Evolutionary conservation across 2,888 invertebrate species (phyloP).

Genomic region (Yponomeuta evonymella): DNA sequence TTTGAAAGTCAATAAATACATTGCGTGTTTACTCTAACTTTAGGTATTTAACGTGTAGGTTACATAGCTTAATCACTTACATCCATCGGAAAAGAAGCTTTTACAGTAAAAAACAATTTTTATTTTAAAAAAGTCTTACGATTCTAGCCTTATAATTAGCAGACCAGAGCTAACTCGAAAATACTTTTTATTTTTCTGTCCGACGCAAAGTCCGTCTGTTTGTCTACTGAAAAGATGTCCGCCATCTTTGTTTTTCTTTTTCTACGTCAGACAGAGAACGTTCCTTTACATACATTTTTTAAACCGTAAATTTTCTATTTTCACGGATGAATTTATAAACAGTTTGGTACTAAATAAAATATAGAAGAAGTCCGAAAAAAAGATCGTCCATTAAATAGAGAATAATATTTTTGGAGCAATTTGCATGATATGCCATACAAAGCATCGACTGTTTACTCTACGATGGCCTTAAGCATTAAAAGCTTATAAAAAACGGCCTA

Average conservation of each 20-base stretch:
- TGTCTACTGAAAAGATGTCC: not conserved
- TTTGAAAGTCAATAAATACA: conserved; percentile 1
- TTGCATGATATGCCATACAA: conserved; percentile 23
- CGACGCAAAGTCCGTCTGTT: conserved; percentile 29
- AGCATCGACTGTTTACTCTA: not conserved
- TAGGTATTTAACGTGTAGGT: conserved; percentile 48
- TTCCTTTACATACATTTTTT: conserved; percentile 2
- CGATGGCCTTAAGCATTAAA: not conserved
- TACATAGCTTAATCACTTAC: conserved; percentile 31
- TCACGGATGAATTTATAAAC: conserved; percentile 5
- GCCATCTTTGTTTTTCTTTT: conserved; percentile 4
- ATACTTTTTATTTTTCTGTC: conserved; percentile 34
- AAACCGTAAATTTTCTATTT: not conserved
- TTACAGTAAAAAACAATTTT: conserved; percentile 64
- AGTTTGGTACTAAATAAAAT: conserved; percentile 6
- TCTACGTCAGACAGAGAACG: conserved; percentile 12
- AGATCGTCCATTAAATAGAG: not conserved
- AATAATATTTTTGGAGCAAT: conserved; percentile 22
- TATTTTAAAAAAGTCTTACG: conserved; percentile 60
- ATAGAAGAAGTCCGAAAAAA: not conserved
- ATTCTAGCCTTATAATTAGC: conserved; percentile 58
- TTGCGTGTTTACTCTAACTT: conserved; percentile 22
- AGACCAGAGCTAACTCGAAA: conserved; percentile 50
- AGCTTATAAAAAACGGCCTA: conserved; percentile 1
- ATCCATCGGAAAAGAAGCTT: conserved; percentile 66